Evolutionary conservation across 2,888 invertebrate species (phyloP).

Genomic region (Leptopterna dolabrata): DNA sequence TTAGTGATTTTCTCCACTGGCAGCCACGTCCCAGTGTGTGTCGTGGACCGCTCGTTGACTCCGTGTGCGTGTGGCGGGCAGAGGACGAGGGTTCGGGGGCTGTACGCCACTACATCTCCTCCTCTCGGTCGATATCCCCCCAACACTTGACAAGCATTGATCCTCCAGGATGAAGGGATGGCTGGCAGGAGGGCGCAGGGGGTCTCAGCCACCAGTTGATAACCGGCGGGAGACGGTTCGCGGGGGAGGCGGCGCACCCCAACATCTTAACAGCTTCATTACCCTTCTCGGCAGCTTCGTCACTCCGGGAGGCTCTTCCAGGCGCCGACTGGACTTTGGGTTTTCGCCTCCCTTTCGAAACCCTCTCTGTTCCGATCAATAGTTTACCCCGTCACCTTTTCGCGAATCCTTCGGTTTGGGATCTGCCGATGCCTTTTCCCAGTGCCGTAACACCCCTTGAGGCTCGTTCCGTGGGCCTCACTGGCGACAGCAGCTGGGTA

Average conservation of each 20-base stretch:
- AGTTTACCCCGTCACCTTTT: constrained; percentile 27
- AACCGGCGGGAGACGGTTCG: constrained; percentile 12
- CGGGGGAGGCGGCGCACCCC: constrained; percentile 16
- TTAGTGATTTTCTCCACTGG: constrained; percentile 53
- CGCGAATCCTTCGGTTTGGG: background rate
- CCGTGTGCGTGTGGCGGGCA: constrained; percentile 20
- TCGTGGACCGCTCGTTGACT: background rate
- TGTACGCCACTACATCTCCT: constrained; percentile 13
- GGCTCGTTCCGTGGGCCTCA: background rate
- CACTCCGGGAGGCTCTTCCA: constrained; percentile 31
- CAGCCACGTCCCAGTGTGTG: background rate
- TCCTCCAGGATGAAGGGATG: constrained; percentile 34
- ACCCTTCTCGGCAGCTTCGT: constrained; percentile 50
- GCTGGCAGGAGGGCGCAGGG: background rate
- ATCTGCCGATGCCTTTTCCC: background rate
- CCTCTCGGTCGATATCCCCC: constrained; percentile 48
- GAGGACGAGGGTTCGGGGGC: constrained; percentile 39
- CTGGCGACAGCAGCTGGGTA: background rate
- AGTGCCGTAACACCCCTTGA: background rate
- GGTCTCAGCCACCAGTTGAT: constrained; percentile 57
- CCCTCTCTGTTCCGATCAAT: constrained; percentile 39
- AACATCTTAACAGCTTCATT: constrained; percentile 57
- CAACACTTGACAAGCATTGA: constrained; percentile 60
- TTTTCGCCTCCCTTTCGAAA: constrained; percentile 34
- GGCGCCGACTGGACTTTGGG: constrained; percentile 48